Conservation (phyloP, 2,888 invertebrate species). For the Drosophila tripunctata region DNA sequence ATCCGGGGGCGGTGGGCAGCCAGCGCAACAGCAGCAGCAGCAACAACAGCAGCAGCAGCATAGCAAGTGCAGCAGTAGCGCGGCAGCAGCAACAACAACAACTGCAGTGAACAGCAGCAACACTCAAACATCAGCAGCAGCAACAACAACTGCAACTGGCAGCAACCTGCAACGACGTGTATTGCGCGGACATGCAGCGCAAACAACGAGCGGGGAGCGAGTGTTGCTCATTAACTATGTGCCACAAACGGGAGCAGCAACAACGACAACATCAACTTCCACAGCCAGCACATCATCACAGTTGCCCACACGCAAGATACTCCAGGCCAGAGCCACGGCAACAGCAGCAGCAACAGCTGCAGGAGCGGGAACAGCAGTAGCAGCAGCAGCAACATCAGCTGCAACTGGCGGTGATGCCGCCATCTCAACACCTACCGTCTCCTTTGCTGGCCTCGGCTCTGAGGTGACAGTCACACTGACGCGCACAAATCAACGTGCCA, state of each 20-base stretch:
- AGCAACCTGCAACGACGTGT: conserved; percentile 72
- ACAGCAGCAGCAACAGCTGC: conserved; percentile 39
- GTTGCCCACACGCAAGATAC: conserved; percentile 74
- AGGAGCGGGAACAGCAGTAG: conserved; percentile 27
- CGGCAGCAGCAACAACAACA: conserved; percentile 52
- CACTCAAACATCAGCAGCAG: conserved; percentile 36
- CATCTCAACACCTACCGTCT: conserved; percentile 68
- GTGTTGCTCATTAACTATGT: conserved; percentile 81
- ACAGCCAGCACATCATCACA: conserved; percentile 55
- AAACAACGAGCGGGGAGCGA: conserved; percentile 80
- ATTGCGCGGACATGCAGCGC: conserved; percentile 80
- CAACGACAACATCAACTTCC: conserved; percentile 50
- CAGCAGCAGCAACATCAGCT: conserved; percentile 39
- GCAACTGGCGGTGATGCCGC: conserved; percentile 32
- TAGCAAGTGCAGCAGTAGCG: conserved; percentile 40
- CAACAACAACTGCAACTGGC: conserved; percentile 39
- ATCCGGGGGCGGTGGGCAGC: conserved; percentile 59
- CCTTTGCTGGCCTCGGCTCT: conserved; percentile 81
- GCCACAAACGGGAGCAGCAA: conserved; percentile 66
- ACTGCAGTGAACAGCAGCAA: conserved; percentile 50
- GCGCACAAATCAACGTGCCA: conserved; percentile 72
- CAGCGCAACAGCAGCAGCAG: conserved; percentile 52
- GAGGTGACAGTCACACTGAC: conserved; percentile 82
- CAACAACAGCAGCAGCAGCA: conserved; percentile 52
- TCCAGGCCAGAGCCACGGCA: conserved; percentile 69